Evolutionary conservation across 2,888 invertebrate species (phyloP).

Genomic region (Lithophane leautieri): DNA sequence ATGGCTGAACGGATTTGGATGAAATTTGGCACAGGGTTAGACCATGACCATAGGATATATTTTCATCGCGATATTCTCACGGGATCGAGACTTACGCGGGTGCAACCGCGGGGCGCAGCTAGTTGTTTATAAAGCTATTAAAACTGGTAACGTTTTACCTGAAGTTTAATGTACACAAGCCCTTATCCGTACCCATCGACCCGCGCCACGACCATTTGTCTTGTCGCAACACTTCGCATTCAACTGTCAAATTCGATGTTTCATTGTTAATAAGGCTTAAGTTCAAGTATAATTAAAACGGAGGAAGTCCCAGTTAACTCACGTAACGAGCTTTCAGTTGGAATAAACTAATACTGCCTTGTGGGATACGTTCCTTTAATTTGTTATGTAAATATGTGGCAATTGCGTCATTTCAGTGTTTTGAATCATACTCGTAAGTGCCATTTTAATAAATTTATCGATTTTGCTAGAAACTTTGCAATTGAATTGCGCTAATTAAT

Average conservation of each 20-base stretch:
- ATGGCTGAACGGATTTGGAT: no score
- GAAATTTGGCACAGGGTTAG: no score
- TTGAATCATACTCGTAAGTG: conserved; percentile 13
- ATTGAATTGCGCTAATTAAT: neutral
- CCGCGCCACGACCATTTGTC: conserved; percentile 70
- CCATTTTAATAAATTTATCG: conserved; percentile 14
- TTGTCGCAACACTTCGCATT: conserved; percentile 73
- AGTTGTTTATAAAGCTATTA: conserved; percentile 32
- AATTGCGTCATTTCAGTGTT: conserved; percentile 30
- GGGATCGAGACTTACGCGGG: no score
- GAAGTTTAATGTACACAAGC: conserved; percentile 53
- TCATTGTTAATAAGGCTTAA: conserved; percentile 73
- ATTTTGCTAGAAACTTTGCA: neutral
- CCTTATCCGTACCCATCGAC: conserved; percentile 54
- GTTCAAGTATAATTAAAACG: conserved; percentile 71
- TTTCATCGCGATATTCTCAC: no score
- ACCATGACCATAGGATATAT: no score
- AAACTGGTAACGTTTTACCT: conserved; percentile 28
- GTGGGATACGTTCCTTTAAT: conserved; percentile 25
- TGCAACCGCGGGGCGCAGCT: no score
- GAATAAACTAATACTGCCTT: conserved; percentile 47
- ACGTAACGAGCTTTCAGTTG: conserved; percentile 53
- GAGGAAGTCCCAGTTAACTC: conserved; percentile 58
- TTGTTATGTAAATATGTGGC: conserved; percentile 29
- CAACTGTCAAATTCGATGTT: conserved; percentile 79